These are phyloP conservation scores for Dasysyrphus tricinctus DNA, from an alignment of 2,888 invertebrate species.

Conservation along the genomic window DNA sequence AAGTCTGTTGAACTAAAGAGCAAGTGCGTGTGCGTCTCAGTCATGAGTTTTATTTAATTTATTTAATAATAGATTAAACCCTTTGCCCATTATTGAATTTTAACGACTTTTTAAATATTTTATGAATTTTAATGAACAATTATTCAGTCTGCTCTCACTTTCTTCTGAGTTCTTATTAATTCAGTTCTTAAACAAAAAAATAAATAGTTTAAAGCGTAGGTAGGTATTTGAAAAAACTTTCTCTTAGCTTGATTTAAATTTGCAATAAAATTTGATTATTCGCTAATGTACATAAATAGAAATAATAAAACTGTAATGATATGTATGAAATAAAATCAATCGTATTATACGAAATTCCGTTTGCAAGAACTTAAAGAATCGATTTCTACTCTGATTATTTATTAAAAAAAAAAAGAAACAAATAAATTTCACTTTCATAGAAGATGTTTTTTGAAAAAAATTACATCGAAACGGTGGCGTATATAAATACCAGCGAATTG, in stretches of 20 bases:
- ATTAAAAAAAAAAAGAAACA: background rate
- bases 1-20: no score
- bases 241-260: conserved; percentile 13
- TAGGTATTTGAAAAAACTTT: conserved; percentile 1
- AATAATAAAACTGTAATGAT: background rate
- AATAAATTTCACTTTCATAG: conserved; percentile 15
- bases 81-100: background rate
- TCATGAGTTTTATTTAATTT: no score
- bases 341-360: background rate
- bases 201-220: background rate
- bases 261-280: conserved; percentile 10
- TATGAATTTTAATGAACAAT: background rate
- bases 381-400: background rate
- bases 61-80: no score
- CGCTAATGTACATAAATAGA: background rate
- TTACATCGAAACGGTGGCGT: background rate
- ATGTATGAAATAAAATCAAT: background rate
- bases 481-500: conserved; percentile 42
- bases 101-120: background rate
- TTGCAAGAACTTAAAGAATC: background rate
- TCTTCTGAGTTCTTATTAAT: background rate
- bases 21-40: no score
- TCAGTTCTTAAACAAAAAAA: background rate
- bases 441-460: background rate
- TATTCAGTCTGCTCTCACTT: background rate